Conservation (phyloP, 92 coral and sea anemone genomes). For the Isaurus tuberculatus region DNA sequence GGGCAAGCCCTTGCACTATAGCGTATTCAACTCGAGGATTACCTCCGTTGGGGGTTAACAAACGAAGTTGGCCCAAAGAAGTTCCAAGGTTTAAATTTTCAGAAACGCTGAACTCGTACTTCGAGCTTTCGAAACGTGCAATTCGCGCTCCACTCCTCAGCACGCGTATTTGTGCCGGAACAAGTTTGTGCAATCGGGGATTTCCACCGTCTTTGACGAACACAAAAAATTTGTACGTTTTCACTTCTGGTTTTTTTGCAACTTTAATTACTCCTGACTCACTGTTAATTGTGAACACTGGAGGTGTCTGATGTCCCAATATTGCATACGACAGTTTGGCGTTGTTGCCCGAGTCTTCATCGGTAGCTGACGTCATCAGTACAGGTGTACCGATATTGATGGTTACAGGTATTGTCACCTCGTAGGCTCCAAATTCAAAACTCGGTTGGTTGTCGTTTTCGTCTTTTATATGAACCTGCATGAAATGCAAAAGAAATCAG, state of each 20-base stretch:
- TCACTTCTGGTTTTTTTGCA: conserved; percentile 79
- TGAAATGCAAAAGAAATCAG: too few species aligned
- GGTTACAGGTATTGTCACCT: conserved; percentile 78
- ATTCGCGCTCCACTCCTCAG: conserved; percentile 66
- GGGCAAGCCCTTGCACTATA: conserved; percentile 74
- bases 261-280: conserved; percentile 75
- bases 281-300: conserved; percentile 79
- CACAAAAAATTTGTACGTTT: conserved; percentile 85
- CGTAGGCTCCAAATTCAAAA: conserved; percentile 85
- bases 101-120: conserved; percentile 68
- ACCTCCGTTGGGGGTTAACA: conserved; percentile 71
- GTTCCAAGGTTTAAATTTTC: conserved; percentile 61
- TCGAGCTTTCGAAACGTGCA: conserved; percentile 75
- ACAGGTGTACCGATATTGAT: conserved; percentile 72
- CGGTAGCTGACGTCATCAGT: conserved; percentile 87
- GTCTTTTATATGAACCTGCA: conserved; percentile 81
- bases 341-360: conserved; percentile 88
- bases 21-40: conserved; percentile 69
- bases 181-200: conserved; percentile 71
- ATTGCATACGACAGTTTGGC: conserved; percentile 82
- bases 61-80: conserved; percentile 56
- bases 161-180: conserved; percentile 73
- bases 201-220: conserved; percentile 87
- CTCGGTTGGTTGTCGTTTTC: conserved; percentile 96
- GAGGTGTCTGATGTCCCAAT: conserved; percentile 97